Conservation (phyloP, 1,140 invertebrate species). For the Onthophagus taurus region DNA sequence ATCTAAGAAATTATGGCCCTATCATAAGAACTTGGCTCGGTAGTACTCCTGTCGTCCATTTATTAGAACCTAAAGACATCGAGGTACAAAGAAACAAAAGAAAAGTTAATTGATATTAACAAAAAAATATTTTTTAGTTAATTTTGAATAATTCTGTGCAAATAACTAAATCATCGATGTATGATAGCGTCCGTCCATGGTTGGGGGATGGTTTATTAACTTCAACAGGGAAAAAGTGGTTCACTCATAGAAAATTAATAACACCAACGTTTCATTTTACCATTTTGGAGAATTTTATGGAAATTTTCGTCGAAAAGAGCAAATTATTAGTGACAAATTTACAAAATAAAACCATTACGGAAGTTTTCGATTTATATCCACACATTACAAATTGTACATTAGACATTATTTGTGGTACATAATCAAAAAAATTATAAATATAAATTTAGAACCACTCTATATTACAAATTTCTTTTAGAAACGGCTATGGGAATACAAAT, state of each 20-base stretch:
- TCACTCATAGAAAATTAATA: conserved; percentile 64
- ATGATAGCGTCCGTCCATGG: not conserved
- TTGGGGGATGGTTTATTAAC: not conserved
- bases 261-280: conserved; percentile 87
- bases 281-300: conserved; percentile 76
- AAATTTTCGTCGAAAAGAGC: conserved; percentile 71
- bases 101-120: not conserved
- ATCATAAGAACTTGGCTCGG: not conserved
- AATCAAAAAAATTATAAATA: too few species aligned
- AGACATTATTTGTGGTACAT: conserved; percentile 64
- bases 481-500: conserved; percentile 4
- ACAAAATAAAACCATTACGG: conserved; percentile 44
- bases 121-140: not conserved
- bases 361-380: conserved; percentile 61
- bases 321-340: conserved; percentile 56
- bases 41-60: not conserved
- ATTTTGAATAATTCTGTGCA: not conserved
- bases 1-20: not conserved
- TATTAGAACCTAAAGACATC: not conserved
- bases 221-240: conserved; percentile 56
- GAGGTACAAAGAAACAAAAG: too few species aligned
- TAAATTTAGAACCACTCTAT: too few species aligned
- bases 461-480: conserved; percentile 6
- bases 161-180: not conserved
- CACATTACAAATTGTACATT: conserved; percentile 65